These are phyloP conservation scores for Pipistrellus pipistrellus DNA, from an alignment of 2,797 vertebrate species.

Conservation along the genomic window DNA sequence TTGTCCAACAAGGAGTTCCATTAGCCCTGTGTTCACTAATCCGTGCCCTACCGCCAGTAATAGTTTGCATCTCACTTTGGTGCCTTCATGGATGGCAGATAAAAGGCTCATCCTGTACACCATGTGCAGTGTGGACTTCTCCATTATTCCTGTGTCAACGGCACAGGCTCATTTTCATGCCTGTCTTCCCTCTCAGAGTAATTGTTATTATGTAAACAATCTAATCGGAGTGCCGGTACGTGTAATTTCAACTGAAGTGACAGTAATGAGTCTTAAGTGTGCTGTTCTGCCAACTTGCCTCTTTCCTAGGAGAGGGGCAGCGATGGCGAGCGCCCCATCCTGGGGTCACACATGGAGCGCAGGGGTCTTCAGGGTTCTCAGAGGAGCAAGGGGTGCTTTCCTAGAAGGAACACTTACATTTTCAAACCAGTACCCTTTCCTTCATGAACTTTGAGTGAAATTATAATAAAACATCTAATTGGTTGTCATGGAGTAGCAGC, in stretches of 20 bases:
- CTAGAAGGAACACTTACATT: neutral
- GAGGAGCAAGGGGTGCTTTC: neutral
- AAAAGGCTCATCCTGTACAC: neutral
- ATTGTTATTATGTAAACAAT: conserved; percentile 56
- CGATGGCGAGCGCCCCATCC: neutral
- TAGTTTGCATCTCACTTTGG: neutral
- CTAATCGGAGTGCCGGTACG: neutral
- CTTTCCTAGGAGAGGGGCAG: neutral
- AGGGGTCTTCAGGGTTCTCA: neutral
- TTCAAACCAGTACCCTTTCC: neutral
- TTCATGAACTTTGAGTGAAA: neutral
- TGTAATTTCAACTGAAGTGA: conserved; percentile 42
- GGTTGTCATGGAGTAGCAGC: conserved; percentile 22
- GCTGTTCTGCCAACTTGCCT: neutral
- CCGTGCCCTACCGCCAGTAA: neutral
- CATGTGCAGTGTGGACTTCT: neutral
- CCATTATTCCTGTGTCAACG: neutral
- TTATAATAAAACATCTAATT: neutral
- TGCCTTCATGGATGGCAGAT: neutral
- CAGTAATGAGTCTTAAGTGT: neutral
- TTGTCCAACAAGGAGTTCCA: neutral
- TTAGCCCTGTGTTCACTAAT: neutral
- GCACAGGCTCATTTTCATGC: neutral
- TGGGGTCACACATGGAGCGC: neutral
- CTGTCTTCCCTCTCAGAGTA: neutral